phyloP scores from a whole-genome alignment of 35 echinoderm and acorn worm genomes.

The Lytechinus pictus region DNA sequence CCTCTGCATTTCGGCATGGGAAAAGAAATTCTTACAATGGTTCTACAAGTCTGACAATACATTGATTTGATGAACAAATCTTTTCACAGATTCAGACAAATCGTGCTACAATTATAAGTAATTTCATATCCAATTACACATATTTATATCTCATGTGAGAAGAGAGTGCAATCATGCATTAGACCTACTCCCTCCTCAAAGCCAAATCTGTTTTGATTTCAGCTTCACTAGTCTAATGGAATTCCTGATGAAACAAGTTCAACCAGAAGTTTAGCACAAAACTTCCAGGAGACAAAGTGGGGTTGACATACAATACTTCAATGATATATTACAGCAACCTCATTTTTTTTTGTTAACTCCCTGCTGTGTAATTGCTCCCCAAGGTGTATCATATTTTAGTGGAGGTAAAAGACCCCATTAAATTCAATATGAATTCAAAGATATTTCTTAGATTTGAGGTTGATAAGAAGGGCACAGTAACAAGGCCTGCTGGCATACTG shows the following conservation, averaged over 20 bases:
- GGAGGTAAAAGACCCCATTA: constrained; percentile 8
- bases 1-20: not conserved
- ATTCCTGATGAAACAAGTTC: constrained; percentile 16
- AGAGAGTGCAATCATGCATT: not conserved
- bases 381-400: not conserved
- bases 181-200: not conserved
- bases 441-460: not conserved
- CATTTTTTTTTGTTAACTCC: constrained; percentile 35
- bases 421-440: constrained; percentile 5
- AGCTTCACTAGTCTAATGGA: constrained; percentile 21
- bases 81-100: constrained; percentile 36
- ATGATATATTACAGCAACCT: constrained; percentile 8
- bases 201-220: not conserved
- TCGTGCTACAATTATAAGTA: constrained; percentile 13
- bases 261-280: not conserved
- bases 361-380: constrained; percentile 44
- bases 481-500: not conserved
- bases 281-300: constrained; percentile 28
- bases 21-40: not conserved
- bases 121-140: constrained; percentile 42
- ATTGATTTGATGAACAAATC: constrained; percentile 16
- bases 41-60: not conserved
- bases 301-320: constrained; percentile 43
- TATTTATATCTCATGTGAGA: constrained; percentile 2
- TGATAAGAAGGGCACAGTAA: not conserved